Base-by-base conservation (phyloP, 2,113 vertebrate genomes). In the Perognathus longimembris region DNA sequence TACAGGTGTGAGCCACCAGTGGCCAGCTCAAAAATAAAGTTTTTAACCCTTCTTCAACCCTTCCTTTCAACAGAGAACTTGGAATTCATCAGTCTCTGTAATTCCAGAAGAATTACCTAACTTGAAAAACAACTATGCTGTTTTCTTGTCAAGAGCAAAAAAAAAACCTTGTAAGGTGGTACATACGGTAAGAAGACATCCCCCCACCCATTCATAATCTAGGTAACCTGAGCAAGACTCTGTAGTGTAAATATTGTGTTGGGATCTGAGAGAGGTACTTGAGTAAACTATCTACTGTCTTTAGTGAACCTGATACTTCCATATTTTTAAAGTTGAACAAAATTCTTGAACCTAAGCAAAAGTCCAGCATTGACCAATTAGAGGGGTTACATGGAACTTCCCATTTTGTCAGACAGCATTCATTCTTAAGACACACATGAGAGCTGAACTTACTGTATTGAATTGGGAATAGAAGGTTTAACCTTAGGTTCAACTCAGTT, bases 61-160 rank as follows among this genome's bases (percentile, higher is more conserved):
- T 34, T 88, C 71, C 24, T n/a, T 73, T 75, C 38, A 95, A 14
- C 28, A 1, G 90, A 17, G 61, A 59, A 2, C 17, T 50, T 95
- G n/a, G 10, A 69, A 93, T 96, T 96, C 85, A 94, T 6, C 74
- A 81, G 21, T 82, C 20, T 17, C 20, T 85, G 11, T 42, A 89
- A 81, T 34, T 73, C 66, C 61, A 79, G 80, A 96, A 76, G 85
- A 92, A 57, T 28, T 90, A 32, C 69, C 57, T 59, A 90, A 96
- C 80, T 76, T 94, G 64, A 83, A 82, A 50, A 97, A 95, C 10
- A 1, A 5, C n/a, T 63, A 80, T 61, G 75, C 70, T 94, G 59
- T 75, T 81, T 96, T 96, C 77, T 70, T 95, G 22, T 94, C 96
- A 94, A 86, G 54, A 91, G 50, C 57, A 77, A 69, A 95, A 92